Base-by-base conservation (phyloP, 2,888 invertebrate species). In the Tuta absoluta region DNA sequence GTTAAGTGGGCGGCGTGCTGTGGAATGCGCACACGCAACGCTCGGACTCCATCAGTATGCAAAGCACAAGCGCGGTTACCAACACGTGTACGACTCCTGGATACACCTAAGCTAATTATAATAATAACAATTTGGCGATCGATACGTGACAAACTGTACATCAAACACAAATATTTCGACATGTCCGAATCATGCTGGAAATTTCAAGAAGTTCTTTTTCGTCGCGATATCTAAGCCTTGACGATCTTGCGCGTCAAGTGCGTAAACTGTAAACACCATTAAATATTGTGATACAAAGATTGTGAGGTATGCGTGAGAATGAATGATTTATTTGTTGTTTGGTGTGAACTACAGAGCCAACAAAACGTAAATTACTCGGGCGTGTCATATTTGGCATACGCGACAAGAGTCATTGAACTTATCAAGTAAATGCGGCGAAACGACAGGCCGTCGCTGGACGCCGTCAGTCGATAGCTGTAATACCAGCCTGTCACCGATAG, bases 21-120 rank as follows among this genome's bases (percentile, higher is more conserved):
- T 67, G 86, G 89, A 89, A 90, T 90, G 90, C 81, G 83, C 82
- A 80, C 86, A 80, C 78, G 81, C 84, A 82, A 79, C 76, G 81
- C 78, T 77, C 75, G 73, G 70, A 75, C 66, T 48, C 59, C 81
- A 89, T 91, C 87, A 87, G 83, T 87, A 91, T 91, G 86, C 91
- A 69, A 72, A 74, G 72, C 88, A 82, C 83, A 82, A 73, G 67
- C 70, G 76, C 81, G 79, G 84, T 80, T 82, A 81, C 86, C 79
- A 76, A 87, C 88, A 86, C 83, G 80, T 86, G 88, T 88, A 81
- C 74, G 67, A 71, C 77, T 75, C 76, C 74, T 73, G 72, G 77
- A 79, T 83, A 61, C 49, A 82, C 86, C 84, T 85, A 84, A 76
- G 78, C 78, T 81, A 87, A 87, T 87, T 83, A 85, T 80, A 74